phyloP scores from a whole-genome alignment of 2,888 invertebrate species.

The Limnephilus rhombicus region DNA sequence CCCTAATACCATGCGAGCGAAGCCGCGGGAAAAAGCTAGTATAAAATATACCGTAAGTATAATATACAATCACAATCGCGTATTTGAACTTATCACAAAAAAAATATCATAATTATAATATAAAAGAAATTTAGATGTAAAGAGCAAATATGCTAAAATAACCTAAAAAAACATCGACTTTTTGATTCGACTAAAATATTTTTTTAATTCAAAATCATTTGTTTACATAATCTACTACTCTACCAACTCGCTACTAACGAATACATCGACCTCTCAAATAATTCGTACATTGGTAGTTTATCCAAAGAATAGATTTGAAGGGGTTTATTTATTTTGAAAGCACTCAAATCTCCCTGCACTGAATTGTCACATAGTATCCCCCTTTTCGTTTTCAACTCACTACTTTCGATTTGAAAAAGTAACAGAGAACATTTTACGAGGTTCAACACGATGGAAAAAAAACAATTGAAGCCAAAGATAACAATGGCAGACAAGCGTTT shows the following conservation, averaged over 20 bases:
- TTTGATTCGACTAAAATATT: no score
- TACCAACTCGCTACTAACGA: not conserved
- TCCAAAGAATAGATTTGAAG: not conserved
- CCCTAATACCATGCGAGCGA: no score
- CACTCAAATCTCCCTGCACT: not conserved
- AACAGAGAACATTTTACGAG: not conserved
- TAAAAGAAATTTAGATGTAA: no score
- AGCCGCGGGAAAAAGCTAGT: no score
- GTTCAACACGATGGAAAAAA: not conserved
- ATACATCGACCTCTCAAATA: not conserved
- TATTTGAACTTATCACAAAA: no score
- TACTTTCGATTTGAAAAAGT: not conserved
- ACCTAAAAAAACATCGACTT: no score
- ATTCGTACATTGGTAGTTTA: not conserved
- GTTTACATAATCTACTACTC: not conserved
- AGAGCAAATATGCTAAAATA: no score
- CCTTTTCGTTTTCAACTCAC: not conserved
- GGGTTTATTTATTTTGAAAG: not conserved
- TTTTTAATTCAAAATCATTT: not conserved
- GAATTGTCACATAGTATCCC: not conserved
- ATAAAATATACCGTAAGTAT: no score
- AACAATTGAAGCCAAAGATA: not conserved
- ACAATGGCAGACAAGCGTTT: constrained; percentile 1
- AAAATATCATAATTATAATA: no score
- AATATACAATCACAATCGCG: no score